Base-by-base conservation (phyloP, 2,113 vertebrate genomes). In the Vulpes lagopus region DNA sequence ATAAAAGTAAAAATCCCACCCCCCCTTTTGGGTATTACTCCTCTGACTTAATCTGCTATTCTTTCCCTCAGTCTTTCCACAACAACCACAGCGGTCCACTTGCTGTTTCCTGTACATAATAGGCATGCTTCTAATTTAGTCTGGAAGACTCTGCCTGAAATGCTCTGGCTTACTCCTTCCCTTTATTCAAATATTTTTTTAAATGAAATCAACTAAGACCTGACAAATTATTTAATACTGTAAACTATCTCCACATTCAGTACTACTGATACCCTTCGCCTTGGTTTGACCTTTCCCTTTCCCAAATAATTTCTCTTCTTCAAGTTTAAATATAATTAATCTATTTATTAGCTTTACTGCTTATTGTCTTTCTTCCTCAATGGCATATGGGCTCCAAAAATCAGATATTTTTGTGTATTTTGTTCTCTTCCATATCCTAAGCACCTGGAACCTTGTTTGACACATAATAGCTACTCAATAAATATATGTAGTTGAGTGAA, bases 401-500 rank as follows among this genome's bases (percentile, higher is more conserved):
- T 3, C 69, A 94, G 7, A 62, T 59, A 51, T 79, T 84, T 74
- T 83, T 30, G 10, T 32, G 12, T 57, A 6, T 65, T 96, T 89
- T 91, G 32, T 91, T 87, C 22, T 82, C 27, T 93, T 76, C 25
- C 81, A 17, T 88, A 32, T 82, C 14, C 2, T 76, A 82, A 62
- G 57, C 4, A 82, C 27, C 25, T 85, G 91, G 16, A 67, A 82
- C 20, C 51, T 7, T 53, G 57, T 11, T 79, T 71, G 23, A 19
- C 16, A 87, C 15, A 67, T 38, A 83, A 35, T 79, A 92, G 23
- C 3, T 79, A 9, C 25, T 91, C 57, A 91, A n/a, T 14, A 94
- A 89, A 49, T 78, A 87, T 87, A 91, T 83, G 15, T 64, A 91
- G 35, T 62, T 87, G 6, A 74, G 88, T 83, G 19, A 92, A 51